phyloP scores from a whole-genome alignment of 1,140 invertebrate species.

The Drosophila pruinosa region DNA sequence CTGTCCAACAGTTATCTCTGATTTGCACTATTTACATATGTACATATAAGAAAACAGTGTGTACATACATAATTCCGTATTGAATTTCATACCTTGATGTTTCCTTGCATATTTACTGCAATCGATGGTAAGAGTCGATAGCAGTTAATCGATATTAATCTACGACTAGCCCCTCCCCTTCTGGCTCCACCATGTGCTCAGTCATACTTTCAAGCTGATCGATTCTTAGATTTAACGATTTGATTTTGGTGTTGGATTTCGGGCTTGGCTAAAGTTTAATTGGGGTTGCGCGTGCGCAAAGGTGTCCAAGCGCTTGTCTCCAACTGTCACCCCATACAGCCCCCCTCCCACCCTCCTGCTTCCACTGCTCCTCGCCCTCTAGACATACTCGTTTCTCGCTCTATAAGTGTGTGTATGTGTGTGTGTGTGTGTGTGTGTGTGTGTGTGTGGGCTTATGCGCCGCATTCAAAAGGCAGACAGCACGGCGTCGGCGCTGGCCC shows the following conservation, averaged over 20 bases:
- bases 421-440: constrained; percentile 12
- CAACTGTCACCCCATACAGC: constrained; percentile 9
- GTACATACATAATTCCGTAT: too few relatives aligned
- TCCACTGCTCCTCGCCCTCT: not conserved
- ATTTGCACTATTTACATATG: too few relatives aligned
- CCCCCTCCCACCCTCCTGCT: not conserved
- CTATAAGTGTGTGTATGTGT: constrained; percentile 3
- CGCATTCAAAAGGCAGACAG: constrained; percentile 75
- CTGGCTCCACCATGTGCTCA: too few relatives aligned
- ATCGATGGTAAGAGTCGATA: too few relatives aligned
- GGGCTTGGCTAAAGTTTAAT: constrained; percentile 15
- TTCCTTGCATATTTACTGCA: too few relatives aligned
- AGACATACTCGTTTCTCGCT: not conserved
- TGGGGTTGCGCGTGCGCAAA: constrained; percentile 37
- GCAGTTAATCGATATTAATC: too few relatives aligned
- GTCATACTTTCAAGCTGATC: not conserved
- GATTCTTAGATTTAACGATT: not conserved
- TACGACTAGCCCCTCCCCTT: too few relatives aligned
- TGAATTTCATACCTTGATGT: too few relatives aligned
- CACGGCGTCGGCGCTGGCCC: constrained; percentile 63
- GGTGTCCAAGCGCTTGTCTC: constrained; percentile 15
- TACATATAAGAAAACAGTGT: too few relatives aligned
- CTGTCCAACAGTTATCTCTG: too few relatives aligned
- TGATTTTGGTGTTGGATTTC: not conserved
- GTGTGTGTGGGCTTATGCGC: constrained; percentile 54